These are phyloP conservation scores for Diachasmimorpha longicaudata DNA, from an alignment of 1,140 invertebrate genomes.

Conservation along the genomic window DNA sequence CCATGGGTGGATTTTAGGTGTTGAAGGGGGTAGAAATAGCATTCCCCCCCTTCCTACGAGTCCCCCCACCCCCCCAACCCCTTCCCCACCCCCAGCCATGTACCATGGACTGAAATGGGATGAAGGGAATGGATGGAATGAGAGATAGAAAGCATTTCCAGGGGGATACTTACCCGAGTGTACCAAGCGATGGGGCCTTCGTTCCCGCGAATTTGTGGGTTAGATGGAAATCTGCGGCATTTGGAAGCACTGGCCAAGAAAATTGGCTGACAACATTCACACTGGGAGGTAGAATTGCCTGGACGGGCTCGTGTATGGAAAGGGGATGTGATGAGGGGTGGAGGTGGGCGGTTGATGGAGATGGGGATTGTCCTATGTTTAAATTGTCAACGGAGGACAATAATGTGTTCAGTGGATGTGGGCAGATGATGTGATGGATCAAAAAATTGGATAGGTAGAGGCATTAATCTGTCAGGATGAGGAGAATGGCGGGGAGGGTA, in stretches of 20 bases:
- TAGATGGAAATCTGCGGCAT: slow-evolving; percentile 64
- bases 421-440: too few relatives aligned
- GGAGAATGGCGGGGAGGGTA: too few relatives aligned
- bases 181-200: slow-evolving; percentile 33
- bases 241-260: slow-evolving; percentile 64
- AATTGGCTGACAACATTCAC: slow-evolving; percentile 64
- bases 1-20: slow-evolving; percentile 26
- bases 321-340: too few relatives aligned
- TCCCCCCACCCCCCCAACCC: too few relatives aligned
- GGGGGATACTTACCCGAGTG: slow-evolving; percentile 30
- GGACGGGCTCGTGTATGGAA: slow-evolving; percentile 22
- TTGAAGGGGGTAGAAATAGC: slow-evolving; percentile 25
- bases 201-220: slow-evolving; percentile 35
- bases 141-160: slow-evolving; percentile 23
- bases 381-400: slow-evolving; percentile 7
- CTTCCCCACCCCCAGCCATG: too few relatives aligned
- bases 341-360: too few relatives aligned
- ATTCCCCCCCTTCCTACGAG: too few relatives aligned
- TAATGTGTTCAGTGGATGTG: background rate
- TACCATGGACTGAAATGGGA: slow-evolving; percentile 27
- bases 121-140: background rate
- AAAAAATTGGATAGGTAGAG: background rate
- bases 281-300: slow-evolving; percentile 49
- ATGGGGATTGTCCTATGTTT: background rate
- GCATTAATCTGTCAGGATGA: too few relatives aligned